phyloP scores from a whole-genome alignment of 2,113 vertebrate genomes.

The Strix uralensis region DNA sequence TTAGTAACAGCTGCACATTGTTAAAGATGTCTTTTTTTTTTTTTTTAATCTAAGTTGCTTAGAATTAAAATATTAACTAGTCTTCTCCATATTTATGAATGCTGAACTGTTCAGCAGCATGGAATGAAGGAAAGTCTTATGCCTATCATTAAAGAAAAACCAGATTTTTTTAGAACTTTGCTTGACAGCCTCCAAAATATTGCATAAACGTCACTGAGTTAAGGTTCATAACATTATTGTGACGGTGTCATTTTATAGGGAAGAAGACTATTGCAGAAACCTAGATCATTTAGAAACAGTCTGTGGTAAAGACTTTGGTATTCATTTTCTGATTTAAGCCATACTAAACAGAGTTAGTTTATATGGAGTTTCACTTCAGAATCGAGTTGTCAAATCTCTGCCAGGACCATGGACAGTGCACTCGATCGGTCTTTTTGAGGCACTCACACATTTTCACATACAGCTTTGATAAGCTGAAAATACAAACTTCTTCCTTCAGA shows the following conservation, averaged over 20 bases:
- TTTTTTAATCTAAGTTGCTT: neutral
- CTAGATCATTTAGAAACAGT: neutral
- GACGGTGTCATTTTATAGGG: neutral
- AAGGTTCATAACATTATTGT: neutral
- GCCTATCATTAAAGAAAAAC: neutral
- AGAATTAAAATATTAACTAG: slow-evolving; percentile 32
- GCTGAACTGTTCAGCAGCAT: neutral
- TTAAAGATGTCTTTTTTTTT: neutral
- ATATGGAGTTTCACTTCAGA: accelerated
- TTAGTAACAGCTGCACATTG: slow-evolving; percentile 47
- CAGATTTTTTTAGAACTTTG: neutral
- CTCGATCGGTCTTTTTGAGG: accelerated
- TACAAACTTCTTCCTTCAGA: neutral
- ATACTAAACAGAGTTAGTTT: accelerated
- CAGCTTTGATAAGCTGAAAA: neutral
- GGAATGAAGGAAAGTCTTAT: neutral
- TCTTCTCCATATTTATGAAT: slow-evolving; percentile 25
- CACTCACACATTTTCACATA: accelerated
- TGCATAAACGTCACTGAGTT: neutral
- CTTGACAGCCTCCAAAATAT: neutral
- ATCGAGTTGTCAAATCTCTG: accelerated
- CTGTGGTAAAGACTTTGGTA: neutral
- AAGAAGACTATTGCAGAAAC: neutral
- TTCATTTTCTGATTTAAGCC: neutral
- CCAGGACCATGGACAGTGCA: neutral